These are phyloP conservation scores for Tuberolachnus salignus DNA, from an alignment of 2,888 invertebrate species.

Conservation along the genomic window DNA sequence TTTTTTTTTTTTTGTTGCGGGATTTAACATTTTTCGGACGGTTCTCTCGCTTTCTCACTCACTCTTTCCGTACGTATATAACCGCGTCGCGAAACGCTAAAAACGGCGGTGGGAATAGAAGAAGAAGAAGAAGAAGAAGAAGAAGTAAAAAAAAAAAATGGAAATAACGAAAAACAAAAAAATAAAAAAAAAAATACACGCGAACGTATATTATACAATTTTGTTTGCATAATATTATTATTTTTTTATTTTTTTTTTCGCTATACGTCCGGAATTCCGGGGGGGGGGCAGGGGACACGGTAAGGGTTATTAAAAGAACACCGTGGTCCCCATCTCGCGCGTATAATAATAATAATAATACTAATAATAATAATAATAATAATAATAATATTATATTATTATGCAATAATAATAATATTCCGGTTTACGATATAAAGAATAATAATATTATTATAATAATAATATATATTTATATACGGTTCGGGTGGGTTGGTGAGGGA, in stretches of 20 bases:
- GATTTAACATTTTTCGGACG: no score
- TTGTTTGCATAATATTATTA: constrained; percentile 7
- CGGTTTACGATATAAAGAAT: constrained; percentile 11
- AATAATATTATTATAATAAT: constrained; percentile 16
- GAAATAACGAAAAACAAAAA: not conserved
- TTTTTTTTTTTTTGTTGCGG: no score
- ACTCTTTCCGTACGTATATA: no score
- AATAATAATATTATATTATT: no score
- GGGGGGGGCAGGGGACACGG: not conserved
- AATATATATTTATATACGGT: not conserved
- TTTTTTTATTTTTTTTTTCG: no score
- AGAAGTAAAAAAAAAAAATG: not conserved
- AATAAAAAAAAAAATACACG: not conserved
- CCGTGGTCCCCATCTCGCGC: not conserved
- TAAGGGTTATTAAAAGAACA: constrained; percentile 37
- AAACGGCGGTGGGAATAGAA: not conserved
- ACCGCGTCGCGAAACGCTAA: no score
- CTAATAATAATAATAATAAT: no score
- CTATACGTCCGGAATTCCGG: not conserved
- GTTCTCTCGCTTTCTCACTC: no score
- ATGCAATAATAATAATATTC: constrained; percentile 2
- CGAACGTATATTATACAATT: no score
- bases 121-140: not conserved
- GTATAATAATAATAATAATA: no score
- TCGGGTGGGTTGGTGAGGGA: no score